These are phyloP conservation scores for Muricea muricata DNA, from an alignment of 92 coral and sea anemone species.

Conservation along the genomic window DNA sequence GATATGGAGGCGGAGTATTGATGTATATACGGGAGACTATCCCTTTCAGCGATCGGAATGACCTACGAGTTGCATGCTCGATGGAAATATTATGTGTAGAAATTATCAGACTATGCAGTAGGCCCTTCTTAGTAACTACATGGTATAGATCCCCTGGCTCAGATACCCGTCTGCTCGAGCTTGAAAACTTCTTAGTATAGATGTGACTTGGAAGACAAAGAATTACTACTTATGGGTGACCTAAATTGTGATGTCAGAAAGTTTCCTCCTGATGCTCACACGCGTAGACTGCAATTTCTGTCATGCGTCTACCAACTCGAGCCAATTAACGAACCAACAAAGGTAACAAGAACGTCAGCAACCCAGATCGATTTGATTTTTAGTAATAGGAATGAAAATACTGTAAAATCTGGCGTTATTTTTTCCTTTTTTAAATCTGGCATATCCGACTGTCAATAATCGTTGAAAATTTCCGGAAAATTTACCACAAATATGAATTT, in stretches of 20 bases:
- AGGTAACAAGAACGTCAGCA: slow-evolving; percentile 40
- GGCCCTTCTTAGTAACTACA: background rate
- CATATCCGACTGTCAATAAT: too few relatives aligned
- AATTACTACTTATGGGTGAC: too few relatives aligned
- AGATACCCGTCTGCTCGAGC: too few relatives aligned
- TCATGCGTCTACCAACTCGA: slow-evolving; percentile 50
- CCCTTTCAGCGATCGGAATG: background rate
- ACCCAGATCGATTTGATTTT: slow-evolving; percentile 60
- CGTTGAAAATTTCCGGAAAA: too few relatives aligned
- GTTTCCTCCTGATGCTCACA: slow-evolving; percentile 45
- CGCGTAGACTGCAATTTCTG: slow-evolving; percentile 38
- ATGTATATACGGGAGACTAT: background rate
- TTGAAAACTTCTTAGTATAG: too few relatives aligned
- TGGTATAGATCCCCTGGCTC: slow-evolving; percentile 14
- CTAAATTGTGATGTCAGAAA: slow-evolving; percentile 45
- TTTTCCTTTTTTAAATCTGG: too few relatives aligned
- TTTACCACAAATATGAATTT: too few relatives aligned
- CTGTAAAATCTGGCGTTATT: slow-evolving; percentile 56
- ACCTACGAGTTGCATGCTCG: background rate
- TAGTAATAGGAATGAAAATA: slow-evolving; percentile 61
- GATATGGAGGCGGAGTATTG: background rate
- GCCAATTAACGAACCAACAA: slow-evolving; percentile 53
- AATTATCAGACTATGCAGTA: background rate
- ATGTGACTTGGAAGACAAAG: too few relatives aligned
- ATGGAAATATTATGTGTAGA: slow-evolving; percentile 1